Base-by-base conservation (phyloP, 2,797 vertebrate species). In the Trichosurus vulpecula region DNA sequence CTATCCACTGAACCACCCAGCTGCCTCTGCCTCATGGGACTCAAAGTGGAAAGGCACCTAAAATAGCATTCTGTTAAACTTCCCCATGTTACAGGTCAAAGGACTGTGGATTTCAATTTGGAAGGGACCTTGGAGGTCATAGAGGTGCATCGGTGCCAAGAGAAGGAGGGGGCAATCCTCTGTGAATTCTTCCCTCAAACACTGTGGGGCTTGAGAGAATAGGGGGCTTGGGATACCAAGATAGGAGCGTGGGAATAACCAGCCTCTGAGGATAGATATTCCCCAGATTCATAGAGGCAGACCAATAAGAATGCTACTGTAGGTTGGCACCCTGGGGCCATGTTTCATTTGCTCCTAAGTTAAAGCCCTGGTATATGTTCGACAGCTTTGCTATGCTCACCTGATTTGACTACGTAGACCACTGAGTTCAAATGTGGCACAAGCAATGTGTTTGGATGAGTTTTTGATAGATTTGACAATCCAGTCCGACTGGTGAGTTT, bases 381-480 rank as follows among this genome's bases (percentile, higher is more conserved):
- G n/a, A n/a, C n/a, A n/a, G n/a, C n/a, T n/a, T n/a, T n/a, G n/a
- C 12, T 93, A 13, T 1, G 56, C 74, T 92, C 61, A 89, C 61
- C 0, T 53, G n/a, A 89, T 92, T 93, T 89, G 51, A 54, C 30
- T 94, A 92, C 61, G 91, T 14, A 52, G 95, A 91, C 14, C 31
- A 94, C 52, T 27, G 56, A 89, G 90, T 97, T 94, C 92, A 41
- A 92, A 54, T 3, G 22, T 22, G 30, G 90, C 94, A 90, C 6
- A 94, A 95, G 93, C 90, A 95, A 66, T n/a, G 90, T 30, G 11
- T 56, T 55, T 58, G 90, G 93, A 11, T 74, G 89, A 90, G 25
- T 53, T 93, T 95, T 96, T 93, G 90, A 94, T 57, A 52, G 91
- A 54, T 57, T 51, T 30, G 94, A 29, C 53, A 35, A 51, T 92